Percentiles rank a stretch among this genome's conserved stretches.
Evolutionary conservation across 2,113 vertebrate genomes (phyloP).

Genomic region (Clarias gariepinus): DNA sequence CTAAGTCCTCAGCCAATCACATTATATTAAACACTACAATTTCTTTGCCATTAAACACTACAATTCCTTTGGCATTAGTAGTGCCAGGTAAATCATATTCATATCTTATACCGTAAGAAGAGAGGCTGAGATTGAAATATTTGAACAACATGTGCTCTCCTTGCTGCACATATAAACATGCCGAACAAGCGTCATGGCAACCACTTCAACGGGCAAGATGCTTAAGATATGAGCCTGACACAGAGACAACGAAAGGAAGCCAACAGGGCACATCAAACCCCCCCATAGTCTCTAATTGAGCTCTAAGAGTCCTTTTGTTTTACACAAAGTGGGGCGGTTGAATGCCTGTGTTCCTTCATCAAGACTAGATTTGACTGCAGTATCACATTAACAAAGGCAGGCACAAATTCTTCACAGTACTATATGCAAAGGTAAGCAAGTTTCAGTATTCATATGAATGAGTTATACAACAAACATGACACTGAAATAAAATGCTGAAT

Average conservation of each 20-base stretch:
- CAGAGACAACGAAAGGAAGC: conserved; percentile 32
- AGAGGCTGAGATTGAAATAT: neutral
- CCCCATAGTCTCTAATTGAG: conserved; percentile 45
- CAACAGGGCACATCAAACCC: conserved; percentile 37
- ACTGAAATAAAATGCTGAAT: conserved; percentile 14
- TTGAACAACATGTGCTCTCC: conserved; percentile 25
- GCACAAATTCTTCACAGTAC: conserved; percentile 7
- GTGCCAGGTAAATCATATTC: neutral
- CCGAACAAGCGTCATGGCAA: conserved; percentile 73
- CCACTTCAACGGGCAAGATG: conserved; percentile 63
- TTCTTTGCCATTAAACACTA: no score
- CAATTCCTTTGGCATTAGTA: no score
- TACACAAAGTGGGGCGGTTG: conserved; percentile 28
- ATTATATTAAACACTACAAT: neutral
- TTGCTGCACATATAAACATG: conserved; percentile 58
- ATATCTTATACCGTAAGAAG: neutral
- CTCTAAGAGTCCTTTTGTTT: conserved; percentile 46
- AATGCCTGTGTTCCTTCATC: conserved; percentile 38
- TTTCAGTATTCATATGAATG: neutral
- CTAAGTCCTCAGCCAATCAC: neutral
- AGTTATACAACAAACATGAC: neutral
- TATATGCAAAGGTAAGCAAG: conserved; percentile 4
- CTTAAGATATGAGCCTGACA: conserved; percentile 35
- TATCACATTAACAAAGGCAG: conserved; percentile 38
- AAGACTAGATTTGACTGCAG: conserved; percentile 38